Evolutionary conservation across 2,888 invertebrate species (phyloP).

Genomic region (Cheilosia impressa): DNA sequence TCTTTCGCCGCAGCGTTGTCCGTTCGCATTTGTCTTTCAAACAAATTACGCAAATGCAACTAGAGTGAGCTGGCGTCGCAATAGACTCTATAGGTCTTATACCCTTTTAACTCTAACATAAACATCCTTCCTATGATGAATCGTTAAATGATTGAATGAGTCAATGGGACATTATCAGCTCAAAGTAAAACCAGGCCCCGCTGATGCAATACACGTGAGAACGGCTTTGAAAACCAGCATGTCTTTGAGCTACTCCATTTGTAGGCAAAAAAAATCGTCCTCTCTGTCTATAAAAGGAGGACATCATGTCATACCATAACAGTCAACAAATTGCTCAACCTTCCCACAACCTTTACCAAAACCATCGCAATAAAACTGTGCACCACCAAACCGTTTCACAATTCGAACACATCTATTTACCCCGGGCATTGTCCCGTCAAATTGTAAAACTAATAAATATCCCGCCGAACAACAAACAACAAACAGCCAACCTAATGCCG

Average conservation of each 20-base stretch:
- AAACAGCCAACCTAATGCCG: conserved; percentile 33
- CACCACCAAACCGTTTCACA: conserved; percentile 43
- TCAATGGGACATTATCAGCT: too few relatives aligned
- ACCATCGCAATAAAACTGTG: neutral
- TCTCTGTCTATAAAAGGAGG: neutral
- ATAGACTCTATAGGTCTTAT: too few relatives aligned
- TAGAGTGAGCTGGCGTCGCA: too few relatives aligned
- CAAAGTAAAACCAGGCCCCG: too few relatives aligned
- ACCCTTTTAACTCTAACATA: too few relatives aligned
- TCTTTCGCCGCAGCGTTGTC: neutral
- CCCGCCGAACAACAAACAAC: conserved; percentile 7
- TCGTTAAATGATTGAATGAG: too few relatives aligned
- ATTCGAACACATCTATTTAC: conserved; percentile 53
- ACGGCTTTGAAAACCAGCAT: too few relatives aligned
- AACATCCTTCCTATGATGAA: too few relatives aligned
- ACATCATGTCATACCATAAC: neutral
- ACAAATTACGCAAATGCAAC: too few relatives aligned
- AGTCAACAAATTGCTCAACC: neutral
- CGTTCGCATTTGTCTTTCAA: neutral
- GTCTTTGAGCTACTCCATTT: too few relatives aligned
- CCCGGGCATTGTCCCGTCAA: conserved; percentile 58
- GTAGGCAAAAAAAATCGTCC: neutral
- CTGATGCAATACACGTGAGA: too few relatives aligned
- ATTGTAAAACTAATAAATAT: conserved; percentile 61
- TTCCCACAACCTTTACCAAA: conserved; percentile 31